phyloP scores from a whole-genome alignment of 2,113 vertebrate genomes.

The Sula dactylatra region DNA sequence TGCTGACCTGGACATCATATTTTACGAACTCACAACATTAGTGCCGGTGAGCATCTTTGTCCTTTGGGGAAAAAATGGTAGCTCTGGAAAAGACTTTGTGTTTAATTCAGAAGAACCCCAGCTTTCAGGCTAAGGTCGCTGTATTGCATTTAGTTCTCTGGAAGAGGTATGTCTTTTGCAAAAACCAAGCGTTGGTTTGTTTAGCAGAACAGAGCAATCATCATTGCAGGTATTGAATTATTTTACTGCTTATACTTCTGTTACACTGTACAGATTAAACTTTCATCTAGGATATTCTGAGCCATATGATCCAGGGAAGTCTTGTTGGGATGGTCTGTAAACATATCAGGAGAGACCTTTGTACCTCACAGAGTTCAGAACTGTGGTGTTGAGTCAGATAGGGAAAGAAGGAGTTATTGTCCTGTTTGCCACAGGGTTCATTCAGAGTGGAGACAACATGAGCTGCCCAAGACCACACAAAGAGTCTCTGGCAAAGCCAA shows the following conservation, averaged over 20 bases:
- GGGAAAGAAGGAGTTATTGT: background rate
- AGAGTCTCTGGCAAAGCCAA: background rate
- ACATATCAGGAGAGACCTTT: background rate
- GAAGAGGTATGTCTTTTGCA: background rate
- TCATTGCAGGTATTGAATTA: background rate
- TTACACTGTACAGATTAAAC: background rate
- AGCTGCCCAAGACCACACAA: background rate
- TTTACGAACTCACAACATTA: slow-evolving; percentile 19
- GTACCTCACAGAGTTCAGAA: background rate
- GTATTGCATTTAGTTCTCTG: background rate
- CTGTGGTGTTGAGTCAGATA: accelerated
- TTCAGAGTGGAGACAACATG: background rate
- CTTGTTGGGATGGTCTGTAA: background rate
- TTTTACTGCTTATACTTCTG: background rate
- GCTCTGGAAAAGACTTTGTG: background rate
- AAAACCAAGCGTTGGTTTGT: background rate
- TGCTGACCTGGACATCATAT: slow-evolving; percentile 47
- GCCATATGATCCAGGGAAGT: background rate
- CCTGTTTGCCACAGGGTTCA: background rate
- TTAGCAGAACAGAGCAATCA: background rate
- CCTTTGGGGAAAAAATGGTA: background rate
- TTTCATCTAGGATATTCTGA: background rate
- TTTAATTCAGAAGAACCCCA: background rate
- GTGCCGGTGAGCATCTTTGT: slow-evolving; percentile 21
- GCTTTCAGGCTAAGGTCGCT: background rate